Evolutionary conservation across 2,797 vertebrate species (phyloP), one percentile per base, ranked within the genome.

Genomic region (Parauchenoglanis punctatus): DNA sequence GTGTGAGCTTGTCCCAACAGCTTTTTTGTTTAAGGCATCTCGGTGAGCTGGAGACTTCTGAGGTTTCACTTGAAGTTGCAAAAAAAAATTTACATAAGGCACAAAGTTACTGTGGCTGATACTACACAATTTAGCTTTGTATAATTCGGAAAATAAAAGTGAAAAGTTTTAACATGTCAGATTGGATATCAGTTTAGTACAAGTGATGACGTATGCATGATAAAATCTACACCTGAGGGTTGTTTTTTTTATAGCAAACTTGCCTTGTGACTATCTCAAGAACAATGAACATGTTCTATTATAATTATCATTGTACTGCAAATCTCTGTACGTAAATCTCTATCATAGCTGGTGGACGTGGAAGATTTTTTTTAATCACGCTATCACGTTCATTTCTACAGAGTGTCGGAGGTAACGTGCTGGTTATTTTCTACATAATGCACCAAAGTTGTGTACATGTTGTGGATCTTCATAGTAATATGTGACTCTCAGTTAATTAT

Each of bases 1-100:
- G 89, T 92, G 91, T 91, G 89, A 92, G 92, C 93, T 92, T 92
- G 94, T 95, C 90, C 81, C 78, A 93, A 90, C 92, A 93, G 92
- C 92, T 82, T 89, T 87, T 88, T 87, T 87, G 89, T 93, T 89
- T 61, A 92, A 94, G 91, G 90, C 90, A 88, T 93, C 89, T 92
- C 83, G 49, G 73, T 87, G 88, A 88, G 90, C 88, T 89, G 85
- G 49, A 88, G 92, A 90, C 90, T 90, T 94, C 93, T 92, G 92
- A 84, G 91, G 87, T 92, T 90, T 93, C 93, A 93, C 91, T 93
- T 92, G 87, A 94, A 91, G 93, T 93, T 92, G 49, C 18, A 25
- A 91, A 80, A 88, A 91, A 80, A 88, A 91, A 88, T 78, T 31
- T 78, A 58, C 28, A 6, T 46, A 46, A 73, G 67, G 17, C 54